Evolutionary conservation across 2,888 invertebrate species (phyloP).

Genomic region (Mactromeris polynyma): DNA sequence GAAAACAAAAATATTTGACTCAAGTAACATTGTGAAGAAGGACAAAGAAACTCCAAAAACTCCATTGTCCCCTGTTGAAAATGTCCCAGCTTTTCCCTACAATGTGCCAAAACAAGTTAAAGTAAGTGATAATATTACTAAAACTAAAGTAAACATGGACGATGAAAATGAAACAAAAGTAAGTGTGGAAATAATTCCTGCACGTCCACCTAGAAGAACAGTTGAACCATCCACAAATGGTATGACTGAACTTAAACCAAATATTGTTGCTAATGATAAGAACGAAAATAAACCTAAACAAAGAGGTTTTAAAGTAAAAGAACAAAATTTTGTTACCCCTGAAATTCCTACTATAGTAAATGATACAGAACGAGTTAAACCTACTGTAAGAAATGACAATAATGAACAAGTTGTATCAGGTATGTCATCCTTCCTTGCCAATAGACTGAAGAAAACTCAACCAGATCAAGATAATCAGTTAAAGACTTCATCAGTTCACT

Average conservation of each 20-base stretch:
- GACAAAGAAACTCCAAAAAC: slow-evolving; percentile 45
- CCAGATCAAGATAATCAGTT: slow-evolving; percentile 59
- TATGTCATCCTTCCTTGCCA: slow-evolving; percentile 76
- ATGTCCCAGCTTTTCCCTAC: not conserved
- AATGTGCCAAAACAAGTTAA: slow-evolving; percentile 33
- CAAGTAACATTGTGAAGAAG: slow-evolving; percentile 63
- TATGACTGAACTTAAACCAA: slow-evolving; percentile 49
- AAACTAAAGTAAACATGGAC: slow-evolving; percentile 4
- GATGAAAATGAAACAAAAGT: slow-evolving; percentile 20
- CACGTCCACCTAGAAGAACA: not conserved
- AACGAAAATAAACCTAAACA: slow-evolving; percentile 28
- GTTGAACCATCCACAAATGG: slow-evolving; percentile 6
- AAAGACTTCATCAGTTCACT: slow-evolving; percentile 55
- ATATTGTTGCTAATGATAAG: slow-evolving; percentile 23
- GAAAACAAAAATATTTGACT: slow-evolving; percentile 74
- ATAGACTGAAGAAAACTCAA: slow-evolving; percentile 67
- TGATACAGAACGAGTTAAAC: slow-evolving; percentile 26
- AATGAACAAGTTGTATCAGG: slow-evolving; percentile 71
- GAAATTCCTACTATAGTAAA: slow-evolving; percentile 17
- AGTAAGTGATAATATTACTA: not conserved
- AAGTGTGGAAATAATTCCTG: slow-evolving; percentile 37
- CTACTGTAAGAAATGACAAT: slow-evolving; percentile 17
- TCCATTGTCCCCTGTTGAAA: slow-evolving; percentile 6
- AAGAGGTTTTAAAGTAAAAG: slow-evolving; percentile 41
- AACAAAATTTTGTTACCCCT: slow-evolving; percentile 52